A percentile compares a stretch with the other conserved stretches of the same genome.
phyloP scores from a whole-genome alignment of 2,888 invertebrate species.

The Pegoplata infirma region DNA sequence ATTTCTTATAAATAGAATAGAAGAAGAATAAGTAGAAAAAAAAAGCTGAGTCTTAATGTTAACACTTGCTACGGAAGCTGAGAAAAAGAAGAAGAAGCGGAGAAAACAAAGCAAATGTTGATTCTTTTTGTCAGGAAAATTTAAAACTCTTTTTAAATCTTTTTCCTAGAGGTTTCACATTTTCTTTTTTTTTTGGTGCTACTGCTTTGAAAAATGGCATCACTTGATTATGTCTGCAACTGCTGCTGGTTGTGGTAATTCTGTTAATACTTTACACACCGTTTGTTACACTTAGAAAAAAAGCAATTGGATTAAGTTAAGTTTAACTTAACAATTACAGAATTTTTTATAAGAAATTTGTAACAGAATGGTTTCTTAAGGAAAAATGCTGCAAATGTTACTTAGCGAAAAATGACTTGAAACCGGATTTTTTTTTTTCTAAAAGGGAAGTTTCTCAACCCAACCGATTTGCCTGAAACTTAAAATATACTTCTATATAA shows the following conservation, averaged over 20 bases:
- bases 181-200: neutral
- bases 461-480: too few relatives aligned
- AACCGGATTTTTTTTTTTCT: too few relatives aligned
- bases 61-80: neutral
- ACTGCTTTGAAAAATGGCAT: neutral
- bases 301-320: too few relatives aligned
- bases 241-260: conserved; percentile 1
- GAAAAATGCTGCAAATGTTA: too few relatives aligned
- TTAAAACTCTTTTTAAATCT: too few relatives aligned
- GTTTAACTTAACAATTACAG: too few relatives aligned
- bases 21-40: neutral
- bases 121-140: neutral
- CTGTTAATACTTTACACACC: neutral
- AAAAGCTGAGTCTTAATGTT: conserved; percentile 2
- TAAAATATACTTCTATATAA: too few relatives aligned
- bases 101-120: neutral
- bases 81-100: neutral
- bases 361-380: too few relatives aligned
- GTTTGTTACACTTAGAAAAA: neutral
- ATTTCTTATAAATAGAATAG: neutral
- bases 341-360: too few relatives aligned
- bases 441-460: too few relatives aligned
- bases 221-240: conserved; percentile 13
- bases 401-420: too few relatives aligned
- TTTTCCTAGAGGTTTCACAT: neutral